phyloP scores from a whole-genome alignment of 2,113 vertebrate species.

The Aplodontia rufa region DNA sequence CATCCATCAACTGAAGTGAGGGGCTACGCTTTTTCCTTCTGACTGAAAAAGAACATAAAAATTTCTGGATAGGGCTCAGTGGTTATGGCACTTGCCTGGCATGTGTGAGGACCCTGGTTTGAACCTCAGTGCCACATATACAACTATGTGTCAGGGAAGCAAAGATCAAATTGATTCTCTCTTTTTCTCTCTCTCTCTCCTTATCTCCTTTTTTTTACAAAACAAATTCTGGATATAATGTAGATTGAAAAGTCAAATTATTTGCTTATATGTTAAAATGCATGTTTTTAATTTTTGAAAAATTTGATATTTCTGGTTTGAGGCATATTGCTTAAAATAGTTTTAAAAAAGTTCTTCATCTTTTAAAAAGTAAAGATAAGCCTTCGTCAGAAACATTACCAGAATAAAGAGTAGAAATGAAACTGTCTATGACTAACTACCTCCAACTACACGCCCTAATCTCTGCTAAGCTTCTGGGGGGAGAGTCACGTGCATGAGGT shows the following conservation, averaged over 20 bases:
- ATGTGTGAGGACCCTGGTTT: too few relatives aligned
- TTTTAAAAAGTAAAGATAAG: background rate
- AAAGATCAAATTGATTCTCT: too few relatives aligned
- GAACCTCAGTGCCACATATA: too few relatives aligned
- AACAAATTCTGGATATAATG: background rate
- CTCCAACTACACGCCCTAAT: background rate
- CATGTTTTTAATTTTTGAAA: background rate
- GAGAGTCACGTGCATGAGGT: background rate
- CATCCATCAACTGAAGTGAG: background rate
- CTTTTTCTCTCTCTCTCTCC: too few relatives aligned
- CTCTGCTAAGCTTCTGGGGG: background rate
- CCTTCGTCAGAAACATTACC: background rate
- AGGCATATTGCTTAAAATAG: background rate
- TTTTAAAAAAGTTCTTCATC: background rate
- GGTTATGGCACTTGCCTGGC: too few relatives aligned
- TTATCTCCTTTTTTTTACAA: too few relatives aligned
- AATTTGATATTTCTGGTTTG: background rate
- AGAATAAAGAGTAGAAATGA: background rate
- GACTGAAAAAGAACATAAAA: background rate
- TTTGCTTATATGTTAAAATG: background rate
- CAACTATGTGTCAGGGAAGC: too few relatives aligned
- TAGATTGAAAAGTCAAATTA: background rate
- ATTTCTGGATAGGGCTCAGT: background rate
- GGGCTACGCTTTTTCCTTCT: background rate
- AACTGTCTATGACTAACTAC: background rate